Percentiles rank a stretch among this genome's conserved stretches.
phyloP scores from a whole-genome alignment of 2,113 vertebrate genomes.

The Spilogale gracilis region DNA sequence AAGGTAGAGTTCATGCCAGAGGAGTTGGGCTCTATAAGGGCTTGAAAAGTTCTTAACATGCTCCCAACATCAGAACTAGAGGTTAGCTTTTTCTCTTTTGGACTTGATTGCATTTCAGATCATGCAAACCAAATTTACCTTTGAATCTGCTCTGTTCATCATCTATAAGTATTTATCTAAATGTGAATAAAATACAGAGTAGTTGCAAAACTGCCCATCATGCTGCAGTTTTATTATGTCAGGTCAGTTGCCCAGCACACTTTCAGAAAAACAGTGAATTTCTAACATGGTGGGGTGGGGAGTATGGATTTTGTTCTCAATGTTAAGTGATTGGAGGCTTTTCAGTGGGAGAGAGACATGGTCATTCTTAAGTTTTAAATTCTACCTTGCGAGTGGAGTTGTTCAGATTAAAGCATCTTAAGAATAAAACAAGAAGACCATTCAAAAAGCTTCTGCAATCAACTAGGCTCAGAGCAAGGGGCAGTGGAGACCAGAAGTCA shows the following conservation, averaged over 20 bases:
- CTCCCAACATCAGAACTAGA: not conserved
- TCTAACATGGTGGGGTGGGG: not conserved
- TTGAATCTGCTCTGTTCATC: not conserved
- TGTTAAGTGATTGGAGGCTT: not conserved
- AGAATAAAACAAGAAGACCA: not conserved
- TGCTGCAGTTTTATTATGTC: not conserved
- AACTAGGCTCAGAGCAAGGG: not conserved
- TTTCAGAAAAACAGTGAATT: not conserved
- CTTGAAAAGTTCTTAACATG: not conserved
- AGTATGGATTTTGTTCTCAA: not conserved
- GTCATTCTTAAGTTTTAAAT: not conserved
- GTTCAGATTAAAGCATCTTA: not conserved
- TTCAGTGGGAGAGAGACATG: not conserved
- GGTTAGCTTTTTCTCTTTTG: not conserved
- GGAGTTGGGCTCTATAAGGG: not conserved
- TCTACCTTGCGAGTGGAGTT: not conserved
- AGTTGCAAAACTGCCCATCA: not conserved
- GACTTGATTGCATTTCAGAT: not conserved
- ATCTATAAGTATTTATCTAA: not conserved
- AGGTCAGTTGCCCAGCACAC: not conserved
- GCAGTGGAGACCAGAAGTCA: not conserved
- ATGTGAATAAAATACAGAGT: not conserved
- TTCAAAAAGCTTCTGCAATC: not conserved
- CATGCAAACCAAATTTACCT: not conserved
- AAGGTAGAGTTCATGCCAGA: not conserved